Evolutionary conservation across 2,888 invertebrate genomes (phyloP), one percentile per base, ranked within the genome.

Genomic region (Nebria brevicollis): DNA sequence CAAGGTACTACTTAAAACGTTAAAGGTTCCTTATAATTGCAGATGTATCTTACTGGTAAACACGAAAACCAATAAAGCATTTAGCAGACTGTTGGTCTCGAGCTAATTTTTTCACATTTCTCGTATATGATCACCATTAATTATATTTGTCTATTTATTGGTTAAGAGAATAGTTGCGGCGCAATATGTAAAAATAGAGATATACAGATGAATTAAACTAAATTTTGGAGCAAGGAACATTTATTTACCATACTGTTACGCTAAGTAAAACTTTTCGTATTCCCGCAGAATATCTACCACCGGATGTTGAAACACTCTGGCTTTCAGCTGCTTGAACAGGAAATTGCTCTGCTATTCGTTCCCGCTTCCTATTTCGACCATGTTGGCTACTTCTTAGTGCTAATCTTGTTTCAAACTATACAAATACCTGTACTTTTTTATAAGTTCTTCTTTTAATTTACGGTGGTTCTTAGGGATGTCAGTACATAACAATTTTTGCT

Each of bases 291-390:
- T 80, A 64, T 72, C 72, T 68, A 64, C 64, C 65, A 20, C 72
- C 77, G 86, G 86, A 87, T 86, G 81, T 82, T 66, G 77, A 82
- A 82, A 85, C 86, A 86, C 86, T 86, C 85, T 84, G 85, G 86
- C 86, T 86, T 85, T 86, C 85, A 85, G 84, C 85, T 85, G 84
- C 85, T 82, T 82, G 77, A 84, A 83, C 86, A 86, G 86, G 86
- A 87, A 87, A 86, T 87, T 87, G 85, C 87, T 84, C 72, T 76
- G 81, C 77, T 77, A 77, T 77, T 81, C 81, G 77, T 77, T 81
- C 77, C 73, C 43, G 66, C 72, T 80, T 80, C 75, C 80, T 78
- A 73, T 68, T n/a, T 42, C 70, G 75, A 73, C 75, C 8, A 20
- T 70, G 68, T n/a, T 43, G 65, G 72, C 70, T 80, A 54, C 6